Percentiles rank a stretch among this genome's conserved stretches.
Conservation (phyloP, 37 sponge, comb jelly and placozoan genomes). For the Tethya wilhelma region DNA sequence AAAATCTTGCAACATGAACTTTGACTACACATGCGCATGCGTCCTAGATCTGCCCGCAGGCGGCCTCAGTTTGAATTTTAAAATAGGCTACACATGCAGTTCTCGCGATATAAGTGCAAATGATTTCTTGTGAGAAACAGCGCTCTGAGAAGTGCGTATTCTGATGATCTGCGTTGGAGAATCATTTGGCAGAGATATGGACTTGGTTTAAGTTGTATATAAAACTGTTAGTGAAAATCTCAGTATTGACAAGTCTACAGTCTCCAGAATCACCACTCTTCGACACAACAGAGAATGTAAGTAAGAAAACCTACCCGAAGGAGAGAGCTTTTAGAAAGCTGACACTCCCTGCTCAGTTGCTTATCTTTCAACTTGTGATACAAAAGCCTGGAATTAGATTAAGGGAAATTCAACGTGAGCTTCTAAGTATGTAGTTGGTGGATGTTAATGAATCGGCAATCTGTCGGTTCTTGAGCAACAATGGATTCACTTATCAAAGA, state of each 20-base stretch:
- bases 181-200: neutral
- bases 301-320: neutral
- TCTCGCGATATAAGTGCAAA: no score
- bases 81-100: no score
- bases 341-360: neutral
- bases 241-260: slow-evolving; percentile 4
- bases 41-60: no score
- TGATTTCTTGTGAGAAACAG: no score
- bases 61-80: no score
- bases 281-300: neutral
- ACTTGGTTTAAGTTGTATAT: neutral
- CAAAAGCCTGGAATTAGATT: neutral
- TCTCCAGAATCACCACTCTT: neutral
- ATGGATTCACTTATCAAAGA: slow-evolving; percentile 3
- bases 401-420: neutral
- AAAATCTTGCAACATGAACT: no score
- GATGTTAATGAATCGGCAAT: slow-evolving; percentile 4
- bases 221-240: no score
- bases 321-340: neutral
- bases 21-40: no score
- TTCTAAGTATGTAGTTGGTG: neutral
- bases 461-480: neutral
- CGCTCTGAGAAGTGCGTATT: no score
- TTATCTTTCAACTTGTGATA: neutral
- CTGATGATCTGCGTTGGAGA: neutral